phyloP scores from a whole-genome alignment of 2,113 vertebrate genomes.

The Illadopsis cleaveri region DNA sequence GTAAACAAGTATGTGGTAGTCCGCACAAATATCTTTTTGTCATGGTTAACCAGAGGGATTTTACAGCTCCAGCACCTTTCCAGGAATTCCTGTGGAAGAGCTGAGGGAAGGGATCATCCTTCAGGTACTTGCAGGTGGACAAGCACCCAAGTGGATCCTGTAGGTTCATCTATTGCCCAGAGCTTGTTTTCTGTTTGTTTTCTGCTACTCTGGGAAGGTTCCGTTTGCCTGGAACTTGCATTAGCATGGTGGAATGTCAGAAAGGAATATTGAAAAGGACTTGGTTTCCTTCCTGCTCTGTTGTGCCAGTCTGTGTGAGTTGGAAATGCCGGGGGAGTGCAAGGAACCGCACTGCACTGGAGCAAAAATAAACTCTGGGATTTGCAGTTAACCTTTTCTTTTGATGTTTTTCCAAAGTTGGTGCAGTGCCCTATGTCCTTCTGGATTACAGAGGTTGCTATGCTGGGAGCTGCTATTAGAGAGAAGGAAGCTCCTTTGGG shows the following conservation, averaged over 20 bases:
- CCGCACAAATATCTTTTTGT: neutral
- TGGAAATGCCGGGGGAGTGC: neutral
- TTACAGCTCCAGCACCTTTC: neutral
- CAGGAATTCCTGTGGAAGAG: neutral
- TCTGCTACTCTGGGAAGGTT: neutral
- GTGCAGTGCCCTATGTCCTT: neutral
- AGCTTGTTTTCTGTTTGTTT: neutral
- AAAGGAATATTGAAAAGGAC: neutral
- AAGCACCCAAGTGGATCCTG: neutral
- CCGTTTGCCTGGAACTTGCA: neutral
- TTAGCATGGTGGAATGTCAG: slow-evolving; percentile 8
- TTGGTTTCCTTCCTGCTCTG: neutral
- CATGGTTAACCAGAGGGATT: neutral
- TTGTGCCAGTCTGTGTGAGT: neutral
- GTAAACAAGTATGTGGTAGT: neutral
- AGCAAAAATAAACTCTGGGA: neutral
- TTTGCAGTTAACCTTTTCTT: slow-evolving; percentile 1
- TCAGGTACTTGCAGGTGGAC: neutral
- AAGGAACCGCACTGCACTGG: neutral
- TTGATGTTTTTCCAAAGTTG: neutral
- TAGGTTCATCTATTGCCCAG: neutral
- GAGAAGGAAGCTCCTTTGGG: fast-evolving
- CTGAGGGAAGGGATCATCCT: neutral
- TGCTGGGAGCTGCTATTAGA: neutral
- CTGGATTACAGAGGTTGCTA: neutral